Evolutionary conservation across 2,888 invertebrate species (phyloP).

Genomic region (Mesochorus sp.): DNA sequence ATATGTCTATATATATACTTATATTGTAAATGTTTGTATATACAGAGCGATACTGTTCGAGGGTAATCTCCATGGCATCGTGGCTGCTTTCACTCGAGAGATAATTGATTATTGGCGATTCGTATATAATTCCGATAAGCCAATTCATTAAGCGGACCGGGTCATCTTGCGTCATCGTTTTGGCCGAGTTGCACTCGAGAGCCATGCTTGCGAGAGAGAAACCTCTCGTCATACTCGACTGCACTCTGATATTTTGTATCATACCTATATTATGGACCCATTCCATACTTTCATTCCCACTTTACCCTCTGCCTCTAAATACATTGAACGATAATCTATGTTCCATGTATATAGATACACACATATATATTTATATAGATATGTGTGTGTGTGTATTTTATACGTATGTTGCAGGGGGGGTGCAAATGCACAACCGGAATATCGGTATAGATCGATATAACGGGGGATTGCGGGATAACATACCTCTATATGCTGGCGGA

Average conservation of each 20-base stretch:
- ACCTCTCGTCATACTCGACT: conserved; percentile 21
- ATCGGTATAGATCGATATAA: conserved; percentile 54
- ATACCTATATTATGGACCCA: conserved; percentile 28
- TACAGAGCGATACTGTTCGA: conserved; percentile 13
- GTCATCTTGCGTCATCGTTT: conserved; percentile 68
- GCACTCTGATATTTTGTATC: conserved; percentile 2
- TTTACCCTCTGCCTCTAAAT: neutral
- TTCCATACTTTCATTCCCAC: too few relatives aligned
- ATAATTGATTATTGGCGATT: conserved; percentile 75
- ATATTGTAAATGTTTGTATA: neutral
- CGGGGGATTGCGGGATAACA: conserved; percentile 36
- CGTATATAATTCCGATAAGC: conserved; percentile 73
- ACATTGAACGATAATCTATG: neutral
- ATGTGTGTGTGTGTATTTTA: neutral
- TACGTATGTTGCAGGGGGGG: conserved; percentile 24
- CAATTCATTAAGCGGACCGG: conserved; percentile 65
- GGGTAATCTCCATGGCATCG: conserved; percentile 55
- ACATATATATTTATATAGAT: neutral
- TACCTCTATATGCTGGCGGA: conserved; percentile 35
- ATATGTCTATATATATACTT: neutral
- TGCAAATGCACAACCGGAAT: conserved; percentile 46
- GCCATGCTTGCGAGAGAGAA: conserved; percentile 17
- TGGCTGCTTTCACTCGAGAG: conserved; percentile 50
- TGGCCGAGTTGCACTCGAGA: conserved; percentile 35
- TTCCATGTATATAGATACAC: neutral